Percentiles rank a stretch among this genome's conserved stretches.
Evolutionary conservation across 2,113 vertebrate species (phyloP).

Genomic region (Lethenteron reissneri): DNA sequence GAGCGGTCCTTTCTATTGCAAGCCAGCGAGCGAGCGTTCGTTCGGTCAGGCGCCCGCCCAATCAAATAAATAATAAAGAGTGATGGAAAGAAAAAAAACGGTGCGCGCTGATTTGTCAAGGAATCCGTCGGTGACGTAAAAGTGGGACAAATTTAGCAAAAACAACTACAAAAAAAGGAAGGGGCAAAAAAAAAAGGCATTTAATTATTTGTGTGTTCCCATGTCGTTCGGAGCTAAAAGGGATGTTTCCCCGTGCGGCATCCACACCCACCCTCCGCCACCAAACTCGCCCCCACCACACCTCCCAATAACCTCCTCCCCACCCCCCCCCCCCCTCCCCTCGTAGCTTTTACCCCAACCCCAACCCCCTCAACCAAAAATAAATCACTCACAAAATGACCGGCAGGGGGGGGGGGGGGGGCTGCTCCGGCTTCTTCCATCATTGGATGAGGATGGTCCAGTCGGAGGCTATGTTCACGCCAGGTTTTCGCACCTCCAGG

Average conservation of each 20-base stretch:
- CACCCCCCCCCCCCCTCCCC: not conserved
- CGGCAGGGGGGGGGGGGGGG: not conserved
- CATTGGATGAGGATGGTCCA: constrained; percentile 46
- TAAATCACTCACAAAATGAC: not conserved
- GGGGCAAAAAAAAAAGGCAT: not conserved
- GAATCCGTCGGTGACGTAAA: too few relatives aligned
- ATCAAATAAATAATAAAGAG: too few relatives aligned
- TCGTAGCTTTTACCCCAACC: too few relatives aligned
- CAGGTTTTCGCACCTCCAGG: constrained; percentile 46
- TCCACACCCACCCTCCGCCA: not conserved
- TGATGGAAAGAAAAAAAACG: too few relatives aligned
- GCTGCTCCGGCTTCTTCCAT: constrained; percentile 8
- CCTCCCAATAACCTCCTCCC: not conserved
- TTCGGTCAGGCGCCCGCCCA: too few relatives aligned
- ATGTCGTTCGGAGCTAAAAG: not conserved
- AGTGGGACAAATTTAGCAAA: not conserved
- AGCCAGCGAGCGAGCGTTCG: too few relatives aligned
- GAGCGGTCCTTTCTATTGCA: too few relatives aligned
- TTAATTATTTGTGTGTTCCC: not conserved
- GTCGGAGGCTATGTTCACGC: constrained; percentile 34
- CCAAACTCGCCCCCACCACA: not conserved
- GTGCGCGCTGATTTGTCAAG: too few relatives aligned
- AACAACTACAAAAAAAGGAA: not conserved
- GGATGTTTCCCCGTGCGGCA: not conserved
- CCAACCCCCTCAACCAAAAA: too few relatives aligned